phyloP scores from a whole-genome alignment of 2,797 vertebrate genomes.

The Sylvilagus floridanus region DNA sequence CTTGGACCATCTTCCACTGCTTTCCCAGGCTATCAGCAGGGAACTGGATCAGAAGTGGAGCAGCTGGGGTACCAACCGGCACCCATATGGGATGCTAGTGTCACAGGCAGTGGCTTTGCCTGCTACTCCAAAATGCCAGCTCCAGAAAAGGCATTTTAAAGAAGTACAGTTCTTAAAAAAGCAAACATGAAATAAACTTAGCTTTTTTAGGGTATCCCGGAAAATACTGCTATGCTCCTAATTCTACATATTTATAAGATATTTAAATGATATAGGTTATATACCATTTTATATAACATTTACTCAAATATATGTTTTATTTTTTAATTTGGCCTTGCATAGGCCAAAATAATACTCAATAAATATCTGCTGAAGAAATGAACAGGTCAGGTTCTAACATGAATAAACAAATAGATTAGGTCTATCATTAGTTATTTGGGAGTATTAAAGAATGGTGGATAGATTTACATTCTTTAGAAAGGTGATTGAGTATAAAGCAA shows the following conservation, averaged over 20 bases:
- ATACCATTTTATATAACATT: background rate
- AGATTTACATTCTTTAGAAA: conserved; percentile 31
- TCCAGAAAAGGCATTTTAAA: background rate
- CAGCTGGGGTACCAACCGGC: too few species aligned
- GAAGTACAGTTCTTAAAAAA: background rate
- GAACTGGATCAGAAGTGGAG: too few species aligned
- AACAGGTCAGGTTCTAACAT: background rate
- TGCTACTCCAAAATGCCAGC: too few species aligned
- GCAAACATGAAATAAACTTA: conserved; percentile 1
- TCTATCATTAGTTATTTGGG: background rate
- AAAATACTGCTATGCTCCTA: background rate
- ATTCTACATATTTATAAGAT: background rate
- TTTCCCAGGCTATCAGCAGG: too few species aligned
- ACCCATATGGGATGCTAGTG: too few species aligned
- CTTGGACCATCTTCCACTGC: too few species aligned
- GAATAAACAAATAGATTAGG: conserved; percentile 31
- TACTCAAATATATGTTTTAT: background rate
- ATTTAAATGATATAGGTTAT: background rate
- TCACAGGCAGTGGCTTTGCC: too few species aligned
- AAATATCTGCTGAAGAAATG: conserved; percentile 53
- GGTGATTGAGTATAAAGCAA: conserved; percentile 34
- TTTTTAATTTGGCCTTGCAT: conserved; percentile 52
- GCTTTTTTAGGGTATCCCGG: background rate
- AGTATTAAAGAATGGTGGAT: background rate
- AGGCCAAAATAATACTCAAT: background rate